Conservation (phyloP, 1,140 invertebrate species). For the Amyelois transitella region DNA sequence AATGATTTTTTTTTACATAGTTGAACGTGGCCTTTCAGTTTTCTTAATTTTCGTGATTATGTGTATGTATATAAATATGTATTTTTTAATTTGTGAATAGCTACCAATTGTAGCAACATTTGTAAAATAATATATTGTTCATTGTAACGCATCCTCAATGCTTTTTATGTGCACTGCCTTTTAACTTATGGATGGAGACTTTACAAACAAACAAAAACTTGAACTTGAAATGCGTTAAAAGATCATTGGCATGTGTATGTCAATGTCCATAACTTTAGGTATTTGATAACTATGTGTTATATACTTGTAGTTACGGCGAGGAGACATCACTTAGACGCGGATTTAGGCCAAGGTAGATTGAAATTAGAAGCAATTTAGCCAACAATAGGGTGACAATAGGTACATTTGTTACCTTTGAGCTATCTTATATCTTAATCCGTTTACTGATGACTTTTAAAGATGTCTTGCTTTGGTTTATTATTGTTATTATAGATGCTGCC, state of each 20-base stretch:
- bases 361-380: constrained; percentile 4
- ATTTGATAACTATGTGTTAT: neutral
- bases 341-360: constrained; percentile 42
- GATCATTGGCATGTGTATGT: neutral
- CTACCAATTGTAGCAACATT: too few species aligned
- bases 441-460: neutral
- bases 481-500: too few species aligned
- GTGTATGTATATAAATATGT: too few species aligned
- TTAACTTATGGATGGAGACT: too few species aligned
- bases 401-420: neutral
- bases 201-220: too few species aligned
- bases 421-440: neutral
- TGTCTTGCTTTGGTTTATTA: neutral
- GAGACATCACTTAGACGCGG: constrained; percentile 41
- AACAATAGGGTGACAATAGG: neutral
- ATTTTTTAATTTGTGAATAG: too few species aligned
- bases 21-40: too few species aligned
- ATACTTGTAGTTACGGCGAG: constrained; percentile 19
- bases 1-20: too few species aligned
- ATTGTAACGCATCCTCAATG: too few species aligned
- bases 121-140: too few species aligned
- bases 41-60: too few species aligned
- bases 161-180: too few species aligned
- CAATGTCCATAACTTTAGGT: neutral
- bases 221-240: neutral